Evolutionary conservation across 2,888 invertebrate genomes (phyloP).

Genomic region (Eristalinus aeneus): DNA sequence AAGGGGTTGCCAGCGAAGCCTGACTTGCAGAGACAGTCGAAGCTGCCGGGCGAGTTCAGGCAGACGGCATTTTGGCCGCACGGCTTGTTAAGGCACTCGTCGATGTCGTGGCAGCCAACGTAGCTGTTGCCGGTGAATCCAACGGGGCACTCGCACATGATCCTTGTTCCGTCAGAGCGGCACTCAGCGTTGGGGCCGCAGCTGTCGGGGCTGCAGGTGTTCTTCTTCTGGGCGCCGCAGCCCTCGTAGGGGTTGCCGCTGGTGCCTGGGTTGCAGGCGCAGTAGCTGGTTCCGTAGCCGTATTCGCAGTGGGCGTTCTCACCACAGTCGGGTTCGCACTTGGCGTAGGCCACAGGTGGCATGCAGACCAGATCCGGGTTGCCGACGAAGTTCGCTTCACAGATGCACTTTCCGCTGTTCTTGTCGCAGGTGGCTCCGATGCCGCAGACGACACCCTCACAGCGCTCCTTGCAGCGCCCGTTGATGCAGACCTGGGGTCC

Average conservation of each 20-base stretch:
- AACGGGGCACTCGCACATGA: conserved; percentile 91
- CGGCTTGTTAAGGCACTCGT: conserved; percentile 90
- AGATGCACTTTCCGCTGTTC: conserved; percentile 90
- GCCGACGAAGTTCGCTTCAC: conserved; percentile 93
- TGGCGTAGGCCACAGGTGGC: conserved; percentile 91
- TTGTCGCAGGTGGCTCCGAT: conserved; percentile 93
- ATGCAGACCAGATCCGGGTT: conserved; percentile 94
- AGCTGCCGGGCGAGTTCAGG: conserved; percentile 93
- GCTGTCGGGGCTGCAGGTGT: conserved; percentile 86
- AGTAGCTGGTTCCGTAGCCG: conserved; percentile 86
- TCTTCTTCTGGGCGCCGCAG: conserved; percentile 87
- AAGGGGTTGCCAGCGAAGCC: conserved; percentile 94
- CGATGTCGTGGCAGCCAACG: conserved; percentile 90
- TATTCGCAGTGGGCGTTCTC: conserved; percentile 94
- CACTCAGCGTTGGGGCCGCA: conserved; percentile 92
- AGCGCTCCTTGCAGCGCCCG: conserved; percentile 93
- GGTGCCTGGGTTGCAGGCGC: conserved; percentile 91
- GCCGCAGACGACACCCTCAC: conserved; percentile 93
- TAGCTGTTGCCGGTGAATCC: conserved; percentile 94
- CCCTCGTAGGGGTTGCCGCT: conserved; percentile 93
- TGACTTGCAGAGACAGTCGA: conserved; percentile 93
- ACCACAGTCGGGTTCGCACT: conserved; percentile 90
- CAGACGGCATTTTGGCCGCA: conserved; percentile 94
- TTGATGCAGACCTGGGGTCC: conserved; percentile 91
- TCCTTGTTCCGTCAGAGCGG: conserved; percentile 86